Evolutionary conservation across 2,113 vertebrate species (phyloP).

Genomic region (Brevimyrus niger): DNA sequence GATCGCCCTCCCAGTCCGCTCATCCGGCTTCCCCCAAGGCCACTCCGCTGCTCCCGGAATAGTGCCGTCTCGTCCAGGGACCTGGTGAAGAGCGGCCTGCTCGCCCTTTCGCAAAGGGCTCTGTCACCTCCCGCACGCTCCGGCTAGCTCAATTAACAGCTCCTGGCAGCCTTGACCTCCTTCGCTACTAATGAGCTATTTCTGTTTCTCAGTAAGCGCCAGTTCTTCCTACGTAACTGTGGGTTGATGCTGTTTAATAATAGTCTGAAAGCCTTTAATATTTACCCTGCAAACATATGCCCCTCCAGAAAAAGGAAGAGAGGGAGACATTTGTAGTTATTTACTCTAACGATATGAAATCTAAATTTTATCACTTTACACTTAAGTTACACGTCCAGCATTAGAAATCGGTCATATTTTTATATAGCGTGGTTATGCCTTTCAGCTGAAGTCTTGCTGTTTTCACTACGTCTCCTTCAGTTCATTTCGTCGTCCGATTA

Average conservation of each 20-base stretch:
- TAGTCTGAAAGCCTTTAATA: neutral
- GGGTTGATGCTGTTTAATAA: neutral
- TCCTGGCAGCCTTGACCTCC: slow-evolving; percentile 2
- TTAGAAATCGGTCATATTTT: neutral
- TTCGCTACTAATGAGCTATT: neutral
- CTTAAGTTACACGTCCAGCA: neutral
- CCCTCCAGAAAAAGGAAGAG: neutral
- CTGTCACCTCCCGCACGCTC: neutral
- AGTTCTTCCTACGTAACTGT: neutral
- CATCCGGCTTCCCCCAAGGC: neutral
- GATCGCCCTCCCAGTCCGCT: neutral
- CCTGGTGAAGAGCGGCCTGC: neutral
- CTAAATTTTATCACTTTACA: neutral
- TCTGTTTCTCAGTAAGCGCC: neutral
- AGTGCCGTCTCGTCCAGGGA: neutral
- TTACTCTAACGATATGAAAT: neutral
- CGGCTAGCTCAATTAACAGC: neutral
- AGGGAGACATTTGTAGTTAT: neutral
- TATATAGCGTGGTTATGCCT: neutral
- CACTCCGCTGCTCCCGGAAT: neutral
- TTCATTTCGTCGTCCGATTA: neutral
- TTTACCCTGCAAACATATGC: neutral
- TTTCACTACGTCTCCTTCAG: neutral
- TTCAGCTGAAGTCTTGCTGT: neutral
- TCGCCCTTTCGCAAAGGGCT: neutral